phyloP scores from a whole-genome alignment of 1,140 invertebrate species.

The Drosophila neocordata region DNA sequence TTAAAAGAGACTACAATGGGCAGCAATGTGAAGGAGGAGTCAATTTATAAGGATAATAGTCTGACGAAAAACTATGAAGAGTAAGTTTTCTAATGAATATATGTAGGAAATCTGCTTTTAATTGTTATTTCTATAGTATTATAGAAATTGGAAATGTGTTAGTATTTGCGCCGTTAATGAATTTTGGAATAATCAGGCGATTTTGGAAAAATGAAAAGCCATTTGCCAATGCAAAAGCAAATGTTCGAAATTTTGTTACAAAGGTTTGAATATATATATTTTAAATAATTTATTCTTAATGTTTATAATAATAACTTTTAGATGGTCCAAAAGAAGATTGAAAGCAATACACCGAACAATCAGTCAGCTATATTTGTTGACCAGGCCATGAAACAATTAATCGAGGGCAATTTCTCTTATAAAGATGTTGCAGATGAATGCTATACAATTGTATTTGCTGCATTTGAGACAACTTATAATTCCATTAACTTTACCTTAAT shows the following conservation, averaged over 20 bases:
- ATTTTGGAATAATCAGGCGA: not conserved
- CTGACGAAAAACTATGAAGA: slow-evolving; percentile 33
- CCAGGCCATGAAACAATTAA: slow-evolving; percentile 34
- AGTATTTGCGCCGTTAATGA: not conserved
- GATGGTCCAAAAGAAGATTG: slow-evolving; percentile 21
- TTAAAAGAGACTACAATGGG: slow-evolving; percentile 70
- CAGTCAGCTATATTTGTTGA: slow-evolving; percentile 30
- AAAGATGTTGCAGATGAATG: slow-evolving; percentile 54
- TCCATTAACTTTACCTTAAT: slow-evolving; percentile 39
- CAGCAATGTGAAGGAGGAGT: slow-evolving; percentile 22
- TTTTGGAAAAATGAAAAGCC: not conserved
- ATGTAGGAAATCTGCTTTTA: not conserved
- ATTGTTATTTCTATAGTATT: not conserved
- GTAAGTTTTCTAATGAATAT: slow-evolving; percentile 19
- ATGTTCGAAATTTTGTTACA: not conserved
- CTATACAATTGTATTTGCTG: slow-evolving; percentile 41
- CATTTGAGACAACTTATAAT: slow-evolving; percentile 63
- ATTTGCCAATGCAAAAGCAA: not conserved
- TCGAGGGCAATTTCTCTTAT: slow-evolving; percentile 25
- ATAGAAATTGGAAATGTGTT: not conserved
- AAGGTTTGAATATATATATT: not conserved
- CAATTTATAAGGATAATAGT: slow-evolving; percentile 12
- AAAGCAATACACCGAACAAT: not conserved
- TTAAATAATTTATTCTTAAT: not conserved
- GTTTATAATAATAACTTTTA: not conserved